These are phyloP conservation scores for Squalus acanthias DNA, from an alignment of 2,797 vertebrate species.

Conservation along the genomic window DNA sequence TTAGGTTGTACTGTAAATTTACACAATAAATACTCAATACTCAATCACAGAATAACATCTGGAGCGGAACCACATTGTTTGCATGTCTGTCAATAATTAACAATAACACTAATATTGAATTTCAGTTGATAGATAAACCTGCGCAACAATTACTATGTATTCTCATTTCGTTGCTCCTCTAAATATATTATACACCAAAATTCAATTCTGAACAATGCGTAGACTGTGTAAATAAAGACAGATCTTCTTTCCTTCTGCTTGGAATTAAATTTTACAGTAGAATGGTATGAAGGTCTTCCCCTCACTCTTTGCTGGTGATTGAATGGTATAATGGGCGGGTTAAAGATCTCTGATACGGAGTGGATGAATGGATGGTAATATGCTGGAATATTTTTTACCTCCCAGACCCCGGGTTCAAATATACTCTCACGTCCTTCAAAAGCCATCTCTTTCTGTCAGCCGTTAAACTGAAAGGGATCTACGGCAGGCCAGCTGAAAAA, in stretches of 20 bases:
- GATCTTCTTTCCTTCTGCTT: neutral
- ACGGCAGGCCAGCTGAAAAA: neutral
- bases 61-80: conserved; percentile 14
- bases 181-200: neutral
- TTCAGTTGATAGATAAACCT: neutral
- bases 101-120: neutral
- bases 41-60: conserved; percentile 6
- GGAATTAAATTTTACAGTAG: neutral
- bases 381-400: neutral
- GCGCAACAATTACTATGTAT: neutral
- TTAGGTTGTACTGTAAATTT: neutral
- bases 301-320: neutral
- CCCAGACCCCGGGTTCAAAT: neutral
- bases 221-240: neutral
- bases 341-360: neutral
- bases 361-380: neutral
- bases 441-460: neutral
- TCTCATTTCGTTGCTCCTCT: neutral
- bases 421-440: neutral
- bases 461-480: neutral
- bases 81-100: conserved; percentile 29
- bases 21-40: neutral
- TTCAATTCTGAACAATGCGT: neutral
- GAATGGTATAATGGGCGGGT: neutral
- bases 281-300: neutral